Evolutionary conservation across 1,140 invertebrate species (phyloP), one percentile per base, ranked within the genome.

Genomic region (Drosophila obscura): DNA sequence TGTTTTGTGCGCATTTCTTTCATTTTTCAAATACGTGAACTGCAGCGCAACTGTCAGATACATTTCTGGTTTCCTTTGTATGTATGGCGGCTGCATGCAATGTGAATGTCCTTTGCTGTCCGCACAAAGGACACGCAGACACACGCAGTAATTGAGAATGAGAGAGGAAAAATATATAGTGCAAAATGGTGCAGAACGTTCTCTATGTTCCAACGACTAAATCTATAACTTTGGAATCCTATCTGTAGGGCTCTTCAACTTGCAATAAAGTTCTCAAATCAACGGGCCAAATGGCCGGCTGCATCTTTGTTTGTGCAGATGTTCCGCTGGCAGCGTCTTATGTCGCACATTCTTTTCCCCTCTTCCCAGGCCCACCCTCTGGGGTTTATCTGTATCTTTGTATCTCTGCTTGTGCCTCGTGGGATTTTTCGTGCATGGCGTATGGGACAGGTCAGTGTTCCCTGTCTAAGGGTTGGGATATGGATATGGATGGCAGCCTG

Each of bases 51-150:
- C 82, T 87, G 82, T 78, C 81, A 85, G 81, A 77, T 87, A 74
- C 82, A 77, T 87, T 71, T 71, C 67, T 69, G 67, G 67, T 59
- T 43, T 78, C 22, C 56, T 59, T 62, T 77, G 75, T 75, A 39
- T 55, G 56, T 4, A 24, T 24, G 22, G 22, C 19, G 19, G 19
- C 60, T 53, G 61, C 77, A 60, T 77, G 79, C 74, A 67, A 77
- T 81, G 78, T 65, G 79, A 77, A 82, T 82, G 79, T 82, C 79
- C 79, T 82, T 82, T 82, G 79, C 69, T 74, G 79, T 66, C 75
- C 83, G 55, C 43, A 65, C 83, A 82, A 88, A 87, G 82, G 82
- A 88, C 82, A 87, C 82, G 58, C 81, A 77, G 28, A 19, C 19
- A 19, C 19, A 16, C 16, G 62, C 55, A 51, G 26, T n/a, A 48